These are phyloP conservation scores for Eupithecia abbreviata DNA, from an alignment of 2,888 invertebrate genomes.

Conservation along the genomic window DNA sequence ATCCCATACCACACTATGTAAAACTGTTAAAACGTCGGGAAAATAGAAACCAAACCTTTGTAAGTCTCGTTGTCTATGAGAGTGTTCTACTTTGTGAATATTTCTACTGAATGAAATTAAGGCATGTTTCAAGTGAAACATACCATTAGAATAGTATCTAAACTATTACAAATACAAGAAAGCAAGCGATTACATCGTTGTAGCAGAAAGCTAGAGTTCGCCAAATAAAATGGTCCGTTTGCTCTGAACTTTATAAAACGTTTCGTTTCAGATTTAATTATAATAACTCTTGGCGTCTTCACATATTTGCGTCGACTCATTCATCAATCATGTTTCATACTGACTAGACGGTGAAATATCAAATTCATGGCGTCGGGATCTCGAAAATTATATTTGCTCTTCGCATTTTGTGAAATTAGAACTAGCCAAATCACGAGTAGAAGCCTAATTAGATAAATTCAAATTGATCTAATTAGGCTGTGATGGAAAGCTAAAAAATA, in stretches of 20 bases:
- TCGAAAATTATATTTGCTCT: conserved; percentile 13
- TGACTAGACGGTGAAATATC: conserved; percentile 12
- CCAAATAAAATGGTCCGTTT: not conserved
- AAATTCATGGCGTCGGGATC: not conserved
- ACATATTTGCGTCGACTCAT: conserved; percentile 27
- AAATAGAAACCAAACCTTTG: not conserved
- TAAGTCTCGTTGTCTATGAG: not conserved
- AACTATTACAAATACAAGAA: not conserved
- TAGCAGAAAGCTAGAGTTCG: not conserved
- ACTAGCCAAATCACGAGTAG: not conserved
- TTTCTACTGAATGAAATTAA: not conserved
- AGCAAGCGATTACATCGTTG: not conserved
- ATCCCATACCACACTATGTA: not conserved
- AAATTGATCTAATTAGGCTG: not conserved
- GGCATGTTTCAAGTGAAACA: not conserved
- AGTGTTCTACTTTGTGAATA: not conserved
- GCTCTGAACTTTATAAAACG: not conserved
- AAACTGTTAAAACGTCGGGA: not conserved
- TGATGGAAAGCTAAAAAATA: not conserved
- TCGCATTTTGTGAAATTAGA: not conserved
- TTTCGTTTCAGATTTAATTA: conserved; percentile 33
- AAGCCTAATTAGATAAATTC: not conserved
- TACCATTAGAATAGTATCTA: no score
- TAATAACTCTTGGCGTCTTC: conserved; percentile 19
- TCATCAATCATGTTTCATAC: conserved; percentile 18